Conservation (phyloP, 2,797 vertebrate genomes). For the Zenarchopterus dispar region DNA sequence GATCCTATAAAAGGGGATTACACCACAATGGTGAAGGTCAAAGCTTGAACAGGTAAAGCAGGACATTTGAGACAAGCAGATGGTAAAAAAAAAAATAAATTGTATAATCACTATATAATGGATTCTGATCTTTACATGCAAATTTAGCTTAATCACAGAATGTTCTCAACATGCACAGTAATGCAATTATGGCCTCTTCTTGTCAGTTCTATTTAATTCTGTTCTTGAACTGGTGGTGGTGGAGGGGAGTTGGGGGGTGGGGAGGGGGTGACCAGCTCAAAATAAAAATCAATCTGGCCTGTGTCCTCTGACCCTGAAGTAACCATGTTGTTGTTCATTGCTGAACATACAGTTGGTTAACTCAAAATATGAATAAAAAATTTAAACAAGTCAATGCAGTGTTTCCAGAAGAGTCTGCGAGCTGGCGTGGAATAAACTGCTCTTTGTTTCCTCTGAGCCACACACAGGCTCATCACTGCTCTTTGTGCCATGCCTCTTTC, state of each 20-base stretch:
- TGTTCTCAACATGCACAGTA: not conserved
- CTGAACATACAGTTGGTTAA: conserved; percentile 64
- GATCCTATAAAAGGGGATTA: conserved; percentile 32
- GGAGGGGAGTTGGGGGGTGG: not conserved
- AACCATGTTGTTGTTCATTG: conserved; percentile 61
- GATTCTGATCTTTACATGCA: not conserved
- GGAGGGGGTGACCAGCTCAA: conserved; percentile 16
- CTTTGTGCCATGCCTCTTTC: conserved; percentile 74
- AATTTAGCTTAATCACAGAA: not conserved
- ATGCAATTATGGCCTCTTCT: not conserved
- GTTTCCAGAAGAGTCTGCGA: conserved; percentile 73
- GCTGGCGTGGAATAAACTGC: conserved; percentile 65
- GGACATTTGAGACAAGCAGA: conserved; percentile 11
- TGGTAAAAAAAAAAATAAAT: not conserved
- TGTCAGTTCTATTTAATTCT: conserved; percentile 4
- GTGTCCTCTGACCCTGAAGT: conserved; percentile 51
- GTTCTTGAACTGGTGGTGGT: not conserved
- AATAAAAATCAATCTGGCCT: conserved; percentile 44
- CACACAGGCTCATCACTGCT: conserved; percentile 70
- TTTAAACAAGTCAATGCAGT: conserved; percentile 70
- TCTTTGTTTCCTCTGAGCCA: conserved; percentile 73
- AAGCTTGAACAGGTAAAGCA: conserved; percentile 1
- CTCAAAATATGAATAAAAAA: conserved; percentile 68
- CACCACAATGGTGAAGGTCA: conserved; percentile 7
- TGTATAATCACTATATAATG: not conserved